Evolutionary conservation across 2,888 invertebrate species (phyloP).

Genomic region (Agrotis exclamationis): DNA sequence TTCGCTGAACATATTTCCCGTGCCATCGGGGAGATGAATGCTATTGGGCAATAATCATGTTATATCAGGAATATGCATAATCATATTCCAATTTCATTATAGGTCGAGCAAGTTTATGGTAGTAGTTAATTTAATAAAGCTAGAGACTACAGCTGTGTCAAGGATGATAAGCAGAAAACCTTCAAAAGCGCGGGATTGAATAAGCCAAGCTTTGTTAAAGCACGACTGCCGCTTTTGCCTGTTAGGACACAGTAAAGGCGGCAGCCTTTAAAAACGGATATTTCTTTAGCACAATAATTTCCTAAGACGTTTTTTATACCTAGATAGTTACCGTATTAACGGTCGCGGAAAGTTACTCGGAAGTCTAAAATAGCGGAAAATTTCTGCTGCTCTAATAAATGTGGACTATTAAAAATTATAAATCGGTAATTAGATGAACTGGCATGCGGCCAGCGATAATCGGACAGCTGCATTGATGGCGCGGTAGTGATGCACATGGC

Average conservation of each 20-base stretch:
- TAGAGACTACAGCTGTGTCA: conserved; percentile 75
- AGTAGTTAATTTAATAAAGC: conserved; percentile 35
- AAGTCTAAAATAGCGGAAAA: conserved; percentile 21
- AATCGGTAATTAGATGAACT: conserved; percentile 63
- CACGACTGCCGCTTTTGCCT: conserved; percentile 32
- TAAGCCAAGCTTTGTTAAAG: conserved; percentile 62
- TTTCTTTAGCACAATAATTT: conserved; percentile 64
- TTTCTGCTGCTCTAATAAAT: conserved; percentile 27
- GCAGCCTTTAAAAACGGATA: conserved; percentile 65
- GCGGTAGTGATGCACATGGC: conserved; percentile 80
- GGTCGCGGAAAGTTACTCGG: conserved; percentile 26
- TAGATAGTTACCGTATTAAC: conserved; percentile 34
- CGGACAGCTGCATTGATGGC: conserved; percentile 69
- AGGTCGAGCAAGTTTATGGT: conserved; percentile 7
- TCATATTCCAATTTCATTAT: conserved; percentile 41
- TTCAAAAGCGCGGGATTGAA: conserved; percentile 75
- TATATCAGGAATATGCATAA: conserved; percentile 15
- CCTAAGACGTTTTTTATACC: conserved; percentile 20
- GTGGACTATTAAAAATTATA: conserved; percentile 34
- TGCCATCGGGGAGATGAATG: conserved; percentile 66
- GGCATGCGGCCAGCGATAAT: conserved; percentile 77
- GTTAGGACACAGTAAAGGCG: conserved; percentile 44
- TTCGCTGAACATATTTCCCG: conserved; percentile 72
- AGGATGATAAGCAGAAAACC: conserved; percentile 82
- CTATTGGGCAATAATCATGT: conserved; percentile 53